A percentile compares a stretch with the other conserved stretches of the same genome.
These are phyloP conservation scores for Arizona elegans DNA, from an alignment of 2,113 vertebrate species.

Conservation along the genomic window DNA sequence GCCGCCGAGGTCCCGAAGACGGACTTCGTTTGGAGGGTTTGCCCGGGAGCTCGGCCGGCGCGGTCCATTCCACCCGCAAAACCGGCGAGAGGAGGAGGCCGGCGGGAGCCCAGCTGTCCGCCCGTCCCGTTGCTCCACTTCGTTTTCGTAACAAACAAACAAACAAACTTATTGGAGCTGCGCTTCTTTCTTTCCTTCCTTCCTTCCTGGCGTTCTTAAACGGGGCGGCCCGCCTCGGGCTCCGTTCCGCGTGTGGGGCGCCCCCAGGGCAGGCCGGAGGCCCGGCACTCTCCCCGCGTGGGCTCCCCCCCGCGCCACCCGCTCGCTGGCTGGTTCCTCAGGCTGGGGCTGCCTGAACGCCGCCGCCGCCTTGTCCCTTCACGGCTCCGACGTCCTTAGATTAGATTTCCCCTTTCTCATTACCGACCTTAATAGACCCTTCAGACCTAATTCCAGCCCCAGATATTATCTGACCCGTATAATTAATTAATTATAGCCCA, in stretches of 20 bases:
- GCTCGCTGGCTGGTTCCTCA: neutral
- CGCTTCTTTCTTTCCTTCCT: neutral
- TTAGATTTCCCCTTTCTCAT: conserved; percentile 91
- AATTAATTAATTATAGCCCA: conserved; percentile 99
- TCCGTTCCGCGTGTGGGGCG: neutral
- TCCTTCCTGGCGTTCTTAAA: conserved; percentile 48
- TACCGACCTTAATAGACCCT: conserved; percentile 90
- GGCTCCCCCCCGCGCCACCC: neutral
- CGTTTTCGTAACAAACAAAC: neutral
- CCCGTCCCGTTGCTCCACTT: neutral
- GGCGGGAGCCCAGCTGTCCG: neutral
- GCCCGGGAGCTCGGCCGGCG: neutral
- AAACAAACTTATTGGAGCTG: neutral
- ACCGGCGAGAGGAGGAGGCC: accelerated
- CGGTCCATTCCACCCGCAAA: neutral
- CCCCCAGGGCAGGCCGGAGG: neutral
- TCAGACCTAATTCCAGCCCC: conserved; percentile 89
- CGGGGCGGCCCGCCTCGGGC: neutral
- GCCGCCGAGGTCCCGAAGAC: neutral
- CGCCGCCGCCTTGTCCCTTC: conserved; percentile 77
- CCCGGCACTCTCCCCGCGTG: neutral
- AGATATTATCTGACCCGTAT: conserved; percentile 97
- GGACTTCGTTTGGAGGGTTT: neutral
- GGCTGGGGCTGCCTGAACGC: conserved; percentile 15
- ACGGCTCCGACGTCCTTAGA: conserved; percentile 78